These are phyloP conservation scores for Gobionotothen gibberifrons DNA, from an alignment of 2,797 vertebrate species.

Conservation along the genomic window DNA sequence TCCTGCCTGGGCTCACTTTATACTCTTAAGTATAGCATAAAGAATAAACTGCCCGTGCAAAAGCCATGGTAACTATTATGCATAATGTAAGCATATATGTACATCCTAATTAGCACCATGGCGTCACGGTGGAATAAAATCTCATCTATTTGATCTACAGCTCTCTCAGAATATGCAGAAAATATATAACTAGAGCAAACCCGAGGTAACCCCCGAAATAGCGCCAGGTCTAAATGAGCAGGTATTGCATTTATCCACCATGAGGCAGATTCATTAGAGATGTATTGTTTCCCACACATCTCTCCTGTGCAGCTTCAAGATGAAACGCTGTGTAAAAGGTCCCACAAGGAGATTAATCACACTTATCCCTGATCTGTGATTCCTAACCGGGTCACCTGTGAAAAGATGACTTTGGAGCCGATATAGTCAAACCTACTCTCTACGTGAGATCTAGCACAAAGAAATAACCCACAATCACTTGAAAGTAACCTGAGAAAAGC, in stretches of 20 bases:
- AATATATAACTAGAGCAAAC: conserved; percentile 42
- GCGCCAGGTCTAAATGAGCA: conserved; percentile 50
- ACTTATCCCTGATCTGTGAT: conserved; percentile 66
- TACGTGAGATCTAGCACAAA: conserved; percentile 11
- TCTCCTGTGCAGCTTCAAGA: conserved; percentile 53
- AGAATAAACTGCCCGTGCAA: conserved; percentile 30
- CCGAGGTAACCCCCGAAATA: conserved; percentile 42
- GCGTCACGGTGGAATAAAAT: conserved; percentile 24
- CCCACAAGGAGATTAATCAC: conserved; percentile 64
- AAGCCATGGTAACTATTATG: conserved; percentile 11
- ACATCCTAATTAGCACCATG: conserved; percentile 35
- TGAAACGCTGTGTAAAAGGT: conserved; percentile 62
- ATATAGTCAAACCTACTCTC: conserved; percentile 23
- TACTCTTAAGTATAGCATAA: conserved; percentile 9
- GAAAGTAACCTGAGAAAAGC: conserved; percentile 18
- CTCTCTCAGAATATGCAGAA: conserved; percentile 22
- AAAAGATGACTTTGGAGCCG: conserved; percentile 52
- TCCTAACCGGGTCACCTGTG: conserved; percentile 69
- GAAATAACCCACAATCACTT: conserved; percentile 19
- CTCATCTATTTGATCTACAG: conserved; percentile 34
- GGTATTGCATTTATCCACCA: conserved; percentile 58
- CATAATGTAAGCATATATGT: conserved; percentile 21
- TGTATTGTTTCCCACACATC: conserved; percentile 74
- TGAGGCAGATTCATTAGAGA: conserved; percentile 63
- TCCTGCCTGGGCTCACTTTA: conserved; percentile 5